Conservation (phyloP, 2,888 invertebrate genomes). For the Mimas tiliae region DNA sequence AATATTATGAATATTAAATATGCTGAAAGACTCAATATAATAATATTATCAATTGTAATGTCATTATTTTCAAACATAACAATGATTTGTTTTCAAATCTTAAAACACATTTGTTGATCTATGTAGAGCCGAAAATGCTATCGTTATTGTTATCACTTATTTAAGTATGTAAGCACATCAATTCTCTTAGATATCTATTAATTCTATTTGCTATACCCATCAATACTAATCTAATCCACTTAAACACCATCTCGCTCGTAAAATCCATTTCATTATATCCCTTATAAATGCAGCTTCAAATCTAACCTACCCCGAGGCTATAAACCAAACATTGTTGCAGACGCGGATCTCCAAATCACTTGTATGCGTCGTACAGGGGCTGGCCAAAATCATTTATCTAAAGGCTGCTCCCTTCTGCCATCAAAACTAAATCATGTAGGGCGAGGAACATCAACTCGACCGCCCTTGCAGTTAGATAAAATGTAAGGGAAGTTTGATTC, state of each 20-base stretch:
- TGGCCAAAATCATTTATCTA: constrained; percentile 77
- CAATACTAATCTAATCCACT: constrained; percentile 63
- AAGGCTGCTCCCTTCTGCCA: constrained; percentile 79
- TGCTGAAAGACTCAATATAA: too few species aligned
- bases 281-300: constrained; percentile 66
- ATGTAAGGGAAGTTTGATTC: constrained; percentile 81
- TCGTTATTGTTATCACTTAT: not conserved
- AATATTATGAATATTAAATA: too few species aligned
- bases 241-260: constrained; percentile 57
- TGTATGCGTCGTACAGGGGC: constrained; percentile 42
- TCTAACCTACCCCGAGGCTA: constrained; percentile 56
- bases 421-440: constrained; percentile 83
- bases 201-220: constrained; percentile 11
- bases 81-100: too few species aligned
- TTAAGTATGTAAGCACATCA: not conserved
- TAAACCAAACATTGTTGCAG: constrained; percentile 77
- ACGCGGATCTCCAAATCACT: constrained; percentile 56
- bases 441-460: constrained; percentile 78
- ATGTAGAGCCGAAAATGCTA: not conserved
- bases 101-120: too few species aligned
- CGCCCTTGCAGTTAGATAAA: constrained; percentile 82
- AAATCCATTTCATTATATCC: constrained; percentile 74
- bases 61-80: too few species aligned
- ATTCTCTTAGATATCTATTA: constrained; percentile 6
- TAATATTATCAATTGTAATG: too few species aligned